Evolutionary conservation across 1,140 invertebrate genomes (phyloP), one percentile per base, ranked within the genome.

Genomic region (Acyrthosiphon pisum): DNA sequence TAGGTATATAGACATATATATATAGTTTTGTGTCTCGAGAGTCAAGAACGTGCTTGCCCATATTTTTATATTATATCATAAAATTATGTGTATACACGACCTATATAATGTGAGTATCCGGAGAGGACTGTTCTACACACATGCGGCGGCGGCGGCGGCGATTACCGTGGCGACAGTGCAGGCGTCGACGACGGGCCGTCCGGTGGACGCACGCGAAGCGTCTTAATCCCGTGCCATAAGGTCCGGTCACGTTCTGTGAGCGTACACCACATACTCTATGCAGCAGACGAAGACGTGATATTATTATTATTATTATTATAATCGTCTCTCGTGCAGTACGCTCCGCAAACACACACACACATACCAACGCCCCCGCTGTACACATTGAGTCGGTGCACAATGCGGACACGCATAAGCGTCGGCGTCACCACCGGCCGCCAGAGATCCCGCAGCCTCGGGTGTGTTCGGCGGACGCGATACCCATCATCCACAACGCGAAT

Each of bases 201-300:
- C 41, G 41, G n/a, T 30, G 86, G 86, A 87, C 86, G 86, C 86
- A n/a, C 6, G 86, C 41, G 86, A 30, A 46, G 86, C 88, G 90
- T 60, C 18, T 46, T 91, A 91, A 91, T 91, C 56, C 90, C 90
- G 90, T 23, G 90, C 90, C 90, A 30, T 76, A 44, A 41, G 90
- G 90, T 76, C 60, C 90, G 90, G 90, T 91, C 90, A 91, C 90
- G 90, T 91, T 91, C 60, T 18, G 60, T n/a, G 30, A 30, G 60
- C 6, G n/a, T 20, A 76, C 60, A 76, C 90, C 18, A 20, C n/a
- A 46, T 2, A 46, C 37, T 86, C 35, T 26, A 30, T 88, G 83
- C 37, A 84, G 18, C 76, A 41, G 84, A 46, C 26, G 44, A 23
- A 53, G 87, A 56, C n/a, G 44, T 37, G 35, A 23, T 53, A 46